Evolutionary conservation across 2,113 vertebrate species (phyloP).

Genomic region (Dascyllus trimaculatus): DNA sequence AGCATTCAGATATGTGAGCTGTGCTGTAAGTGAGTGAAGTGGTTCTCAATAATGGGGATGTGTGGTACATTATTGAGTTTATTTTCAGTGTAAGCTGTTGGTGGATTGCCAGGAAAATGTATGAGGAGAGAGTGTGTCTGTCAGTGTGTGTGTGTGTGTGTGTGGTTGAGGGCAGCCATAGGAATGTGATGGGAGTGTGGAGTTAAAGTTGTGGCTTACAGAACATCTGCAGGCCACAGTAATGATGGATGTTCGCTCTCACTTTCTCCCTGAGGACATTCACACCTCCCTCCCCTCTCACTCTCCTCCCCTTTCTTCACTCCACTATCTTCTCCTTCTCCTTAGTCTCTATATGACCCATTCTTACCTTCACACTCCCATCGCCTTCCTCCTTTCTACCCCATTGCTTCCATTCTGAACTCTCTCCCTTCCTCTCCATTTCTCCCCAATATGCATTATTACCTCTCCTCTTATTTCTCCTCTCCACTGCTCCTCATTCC

Average conservation of each 20-base stretch:
- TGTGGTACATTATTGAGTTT: conserved; percentile 62
- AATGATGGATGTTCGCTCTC: conserved; percentile 70
- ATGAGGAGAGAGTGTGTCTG: conserved; percentile 15
- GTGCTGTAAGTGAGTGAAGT: conserved; percentile 62
- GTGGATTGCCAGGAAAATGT: conserved; percentile 65
- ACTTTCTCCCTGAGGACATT: conserved; percentile 67
- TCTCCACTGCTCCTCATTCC: conserved; percentile 28
- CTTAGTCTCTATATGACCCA: conserved; percentile 16
- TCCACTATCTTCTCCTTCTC: conserved; percentile 25
- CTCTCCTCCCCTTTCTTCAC: not conserved
- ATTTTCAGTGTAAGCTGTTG: conserved; percentile 55
- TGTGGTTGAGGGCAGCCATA: conserved; percentile 56
- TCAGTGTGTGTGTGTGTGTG: conserved; percentile 22
- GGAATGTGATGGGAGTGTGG: conserved; percentile 61
- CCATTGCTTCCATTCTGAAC: conserved; percentile 35
- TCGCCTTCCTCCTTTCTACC: conserved; percentile 41
- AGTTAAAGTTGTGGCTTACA: conserved; percentile 64
- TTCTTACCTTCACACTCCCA: conserved; percentile 13
- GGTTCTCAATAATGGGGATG: conserved; percentile 59
- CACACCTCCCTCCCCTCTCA: conserved; percentile 39
- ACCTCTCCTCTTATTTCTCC: conserved; percentile 52
- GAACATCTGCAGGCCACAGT: conserved; percentile 62
- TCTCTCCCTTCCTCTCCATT: conserved; percentile 39
- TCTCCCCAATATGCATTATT: conserved; percentile 56
- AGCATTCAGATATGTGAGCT: conserved; percentile 45